These are phyloP conservation scores for Dicyrtoma fusca DNA, from an alignment of 2,888 invertebrate species.

Conservation along the genomic window DNA sequence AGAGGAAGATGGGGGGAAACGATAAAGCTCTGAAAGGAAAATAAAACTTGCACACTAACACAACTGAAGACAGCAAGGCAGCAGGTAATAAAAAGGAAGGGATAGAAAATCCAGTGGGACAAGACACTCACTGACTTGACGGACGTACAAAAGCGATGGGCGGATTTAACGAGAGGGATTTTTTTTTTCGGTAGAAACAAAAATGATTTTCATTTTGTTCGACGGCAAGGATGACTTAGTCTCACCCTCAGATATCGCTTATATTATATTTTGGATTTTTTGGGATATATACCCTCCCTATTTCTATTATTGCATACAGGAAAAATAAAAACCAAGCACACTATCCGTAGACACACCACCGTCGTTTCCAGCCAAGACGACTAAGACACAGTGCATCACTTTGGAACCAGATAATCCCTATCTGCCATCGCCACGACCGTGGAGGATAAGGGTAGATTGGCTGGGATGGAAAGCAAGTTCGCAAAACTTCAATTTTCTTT, in stretches of 20 bases:
- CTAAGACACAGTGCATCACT: background rate
- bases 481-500: conserved; percentile 46
- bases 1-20: conserved; percentile 13
- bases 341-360: background rate
- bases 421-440: conserved; percentile 37
- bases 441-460: conserved; percentile 40
- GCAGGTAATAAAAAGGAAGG: conserved; percentile 4
- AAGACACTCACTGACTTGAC: conserved; percentile 43
- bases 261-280: background rate
- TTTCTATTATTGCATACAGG: background rate
- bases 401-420: conserved; percentile 39
- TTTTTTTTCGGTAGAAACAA: conserved; percentile 42
- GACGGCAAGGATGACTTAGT: conserved; percentile 38
- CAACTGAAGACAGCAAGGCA: conserved; percentile 29
- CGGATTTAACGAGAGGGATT: conserved; percentile 43
- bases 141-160: conserved; percentile 40
- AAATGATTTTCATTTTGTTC: conserved; percentile 44
- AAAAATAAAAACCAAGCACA: conserved; percentile 1
- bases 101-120: conserved; percentile 40
- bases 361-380: background rate
- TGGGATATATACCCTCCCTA: background rate
- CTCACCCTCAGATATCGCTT: conserved; percentile 38
- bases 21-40: conserved; percentile 32
- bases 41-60: conserved; percentile 32
- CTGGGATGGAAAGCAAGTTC: conserved; percentile 38